phyloP scores from a whole-genome alignment of 1,140 invertebrate species.

The Trichogramma pretiosum region DNA sequence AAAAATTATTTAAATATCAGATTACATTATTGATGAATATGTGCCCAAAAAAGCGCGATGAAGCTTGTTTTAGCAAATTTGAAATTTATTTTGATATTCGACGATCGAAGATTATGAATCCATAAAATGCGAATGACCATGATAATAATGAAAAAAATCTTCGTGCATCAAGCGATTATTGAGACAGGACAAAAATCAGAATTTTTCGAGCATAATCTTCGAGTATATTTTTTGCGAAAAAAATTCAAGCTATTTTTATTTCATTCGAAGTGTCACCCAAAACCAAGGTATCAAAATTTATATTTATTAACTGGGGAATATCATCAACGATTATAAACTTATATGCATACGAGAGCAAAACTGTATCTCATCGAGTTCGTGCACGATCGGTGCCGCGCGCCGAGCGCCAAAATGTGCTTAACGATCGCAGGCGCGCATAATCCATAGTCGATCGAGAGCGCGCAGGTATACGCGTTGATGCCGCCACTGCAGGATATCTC shows the following conservation, averaged over 20 bases:
- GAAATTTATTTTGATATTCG: not conserved
- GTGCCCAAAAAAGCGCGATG: not conserved
- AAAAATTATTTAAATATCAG: not conserved
- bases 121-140: too few relatives aligned
- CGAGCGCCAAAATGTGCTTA: too few relatives aligned
- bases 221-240: not conserved
- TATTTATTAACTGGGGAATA: not conserved
- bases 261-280: too few relatives aligned
- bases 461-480: too few relatives aligned
- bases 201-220: not conserved
- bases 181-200: not conserved
- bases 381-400: too few relatives aligned
- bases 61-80: not conserved
- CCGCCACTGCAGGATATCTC: too few relatives aligned
- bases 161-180: too few relatives aligned
- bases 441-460: too few relatives aligned
- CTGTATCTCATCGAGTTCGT: not conserved
- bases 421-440: too few relatives aligned
- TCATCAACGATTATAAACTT: too few relatives aligned
- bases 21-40: not conserved
- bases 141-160: too few relatives aligned
- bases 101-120: not conserved
- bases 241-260: too few relatives aligned
- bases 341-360: not conserved
- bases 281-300: not conserved